Evolutionary conservation across 2,113 vertebrate genomes (phyloP).

Genomic region (Lophochroa leadbeateri): DNA sequence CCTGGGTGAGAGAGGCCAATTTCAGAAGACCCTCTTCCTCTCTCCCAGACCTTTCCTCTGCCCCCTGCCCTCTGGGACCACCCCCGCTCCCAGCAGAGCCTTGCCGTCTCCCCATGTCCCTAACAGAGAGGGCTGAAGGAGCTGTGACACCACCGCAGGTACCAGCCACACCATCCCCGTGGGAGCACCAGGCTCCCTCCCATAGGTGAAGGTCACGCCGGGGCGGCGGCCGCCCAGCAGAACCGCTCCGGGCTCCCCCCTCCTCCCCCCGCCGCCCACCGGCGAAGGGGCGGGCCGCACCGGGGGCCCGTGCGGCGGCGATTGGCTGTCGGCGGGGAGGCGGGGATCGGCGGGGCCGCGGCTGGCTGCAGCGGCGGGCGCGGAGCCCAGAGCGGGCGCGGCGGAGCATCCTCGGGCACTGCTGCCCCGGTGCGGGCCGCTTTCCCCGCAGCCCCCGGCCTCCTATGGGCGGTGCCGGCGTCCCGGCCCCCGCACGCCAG

Average conservation of each 20-base stretch:
- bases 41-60: no score
- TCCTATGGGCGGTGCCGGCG: slow-evolving; percentile 54
- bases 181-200: not conserved
- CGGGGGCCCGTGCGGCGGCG: not conserved
- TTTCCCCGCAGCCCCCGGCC: not conserved
- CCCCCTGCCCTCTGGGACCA: not conserved
- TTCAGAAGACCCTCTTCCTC: not conserved
- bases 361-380: no score
- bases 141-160: not conserved
- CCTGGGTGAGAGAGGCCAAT: not conserved
- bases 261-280: not conserved
- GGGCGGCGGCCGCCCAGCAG: not conserved
- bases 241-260: not conserved
- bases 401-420: slow-evolving; percentile 1
- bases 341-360: no score
- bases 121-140: not conserved
- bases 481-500: slow-evolving; percentile 30
- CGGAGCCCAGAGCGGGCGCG: no score
- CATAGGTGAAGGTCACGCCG: not conserved
- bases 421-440: slow-evolving; percentile 16
- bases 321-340: no score
- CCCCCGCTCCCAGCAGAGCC: not conserved
- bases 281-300: not conserved
- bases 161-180: not conserved
- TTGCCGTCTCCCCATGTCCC: not conserved